Base-by-base conservation (phyloP, 2,113 vertebrate genomes). In the Cyanoliseus patagonus region DNA sequence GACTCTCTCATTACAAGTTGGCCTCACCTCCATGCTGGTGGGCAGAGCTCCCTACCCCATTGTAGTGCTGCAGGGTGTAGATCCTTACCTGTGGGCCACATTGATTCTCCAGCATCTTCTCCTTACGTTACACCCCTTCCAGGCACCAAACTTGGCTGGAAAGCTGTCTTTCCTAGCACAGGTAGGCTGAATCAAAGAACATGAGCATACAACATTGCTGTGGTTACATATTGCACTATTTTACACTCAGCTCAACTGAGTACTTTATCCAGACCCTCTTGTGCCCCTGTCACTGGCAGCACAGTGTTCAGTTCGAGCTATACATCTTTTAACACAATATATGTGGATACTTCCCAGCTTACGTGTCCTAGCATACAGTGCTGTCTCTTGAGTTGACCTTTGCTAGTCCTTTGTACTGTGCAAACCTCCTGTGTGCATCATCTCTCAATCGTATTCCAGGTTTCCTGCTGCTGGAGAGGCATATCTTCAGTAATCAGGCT, bases 1-100 rank as follows among this genome's bases (percentile, higher is more conserved):
- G 44, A 35, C 3, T 1, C 14, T 51, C 25, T 82, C 0, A 0
- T 73, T 59, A 28, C 0, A 4, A 69, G 53, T 55, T 5, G 1
- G 44, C 61, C 51, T 78, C 37, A 25, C 57, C 51, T 72, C n/a
- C 52, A 5, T 4, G 0, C 67, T n/a, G 30, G 13, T 28, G 41
- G 17, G 35, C 42, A 85, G 51, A 59, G 62, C 35, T 79, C 51
- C 39, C 23, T 28, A 27, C 23, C 23, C 25, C 2, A 1, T 42
- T 46, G 0, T 28, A 25, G 42, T 23, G 44, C 66, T 72, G 37
- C 74, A 81, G 41, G 7, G 13, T 72, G 28, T 72, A 73, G 47
- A 47, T 75, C 33, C 42, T 90, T 22, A 17, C 24, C 33, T 70
- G 24, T 6, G 2, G 55, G 37, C 69, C 27, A 0, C 1, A 1